phyloP scores from a whole-genome alignment of 2,888 invertebrate genomes.

The Caenorhabditis sp. region DNA sequence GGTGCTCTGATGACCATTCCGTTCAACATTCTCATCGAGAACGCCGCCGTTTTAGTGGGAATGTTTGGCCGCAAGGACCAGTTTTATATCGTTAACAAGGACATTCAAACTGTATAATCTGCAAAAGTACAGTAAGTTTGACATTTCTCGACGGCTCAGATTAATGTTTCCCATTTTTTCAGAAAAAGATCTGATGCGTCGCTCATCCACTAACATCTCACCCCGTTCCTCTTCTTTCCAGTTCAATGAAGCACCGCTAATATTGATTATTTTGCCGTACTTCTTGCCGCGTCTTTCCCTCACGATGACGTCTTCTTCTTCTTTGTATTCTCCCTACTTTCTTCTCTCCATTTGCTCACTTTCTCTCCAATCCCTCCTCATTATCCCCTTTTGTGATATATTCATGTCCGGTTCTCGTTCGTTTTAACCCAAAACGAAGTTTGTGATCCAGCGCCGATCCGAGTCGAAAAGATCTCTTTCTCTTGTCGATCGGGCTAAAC shows the following conservation, averaged over 20 bases:
- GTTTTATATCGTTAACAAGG: slow-evolving; percentile 96
- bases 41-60: slow-evolving; percentile 96
- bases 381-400: slow-evolving; percentile 33
- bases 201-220: slow-evolving; percentile 25
- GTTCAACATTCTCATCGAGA: slow-evolving; percentile 94
- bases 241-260: slow-evolving; percentile 34
- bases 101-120: slow-evolving; percentile 58
- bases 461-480: slow-evolving; percentile 44
- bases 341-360: slow-evolving; percentile 21
- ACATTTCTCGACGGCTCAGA: neutral
- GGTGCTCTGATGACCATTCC: slow-evolving; percentile 94
- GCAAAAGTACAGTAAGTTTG: slow-evolving; percentile 51
- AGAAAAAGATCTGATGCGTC: slow-evolving; percentile 52
- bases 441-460: slow-evolving; percentile 11
- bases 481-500: slow-evolving; percentile 28
- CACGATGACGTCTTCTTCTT: neutral
- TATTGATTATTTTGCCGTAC: slow-evolving; percentile 35
- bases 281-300: slow-evolving; percentile 40
- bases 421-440: slow-evolving; percentile 16
- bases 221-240: slow-evolving; percentile 31
- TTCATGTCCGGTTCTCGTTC: slow-evolving; percentile 46
- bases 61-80: slow-evolving; percentile 95
- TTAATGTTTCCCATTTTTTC: slow-evolving; percentile 9
- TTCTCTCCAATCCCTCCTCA: slow-evolving; percentile 13
- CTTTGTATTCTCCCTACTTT: neutral